Conservation (phyloP, 2,888 invertebrate species). For the Conistra vaccinii region DNA sequence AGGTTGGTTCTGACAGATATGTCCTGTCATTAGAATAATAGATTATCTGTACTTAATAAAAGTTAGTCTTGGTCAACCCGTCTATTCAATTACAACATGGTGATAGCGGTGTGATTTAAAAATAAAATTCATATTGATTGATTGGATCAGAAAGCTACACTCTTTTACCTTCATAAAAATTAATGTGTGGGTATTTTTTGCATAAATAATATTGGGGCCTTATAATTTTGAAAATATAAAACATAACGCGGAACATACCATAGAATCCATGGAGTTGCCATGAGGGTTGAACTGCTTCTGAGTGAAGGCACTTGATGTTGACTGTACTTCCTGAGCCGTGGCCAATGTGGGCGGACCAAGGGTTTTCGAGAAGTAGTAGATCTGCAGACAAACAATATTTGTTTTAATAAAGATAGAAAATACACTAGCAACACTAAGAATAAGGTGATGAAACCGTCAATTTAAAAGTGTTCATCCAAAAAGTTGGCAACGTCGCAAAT, state of each 20-base stretch:
- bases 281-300: constrained; percentile 82
- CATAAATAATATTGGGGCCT: too few species aligned
- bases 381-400: constrained; percentile 70
- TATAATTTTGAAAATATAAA: neutral
- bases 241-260: constrained; percentile 72
- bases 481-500: too few species aligned
- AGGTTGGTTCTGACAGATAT: too few species aligned
- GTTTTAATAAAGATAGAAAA: neutral
- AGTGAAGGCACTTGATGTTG: constrained; percentile 78
- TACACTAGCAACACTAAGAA: neutral
- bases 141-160: neutral
- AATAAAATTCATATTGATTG: too few species aligned
- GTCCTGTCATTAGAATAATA: too few species aligned
- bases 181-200: neutral
- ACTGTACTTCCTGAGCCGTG: constrained; percentile 80
- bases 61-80: too few species aligned
- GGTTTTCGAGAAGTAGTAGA: constrained; percentile 85
- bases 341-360: constrained; percentile 87
- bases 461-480: too few species aligned
- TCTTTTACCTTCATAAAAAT: neutral
- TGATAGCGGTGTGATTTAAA: too few species aligned
- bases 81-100: too few species aligned
- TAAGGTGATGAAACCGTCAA: too few species aligned
- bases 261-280: constrained; percentile 77
- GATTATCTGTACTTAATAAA: too few species aligned